Conservation (phyloP, 2,797 vertebrate genomes). For the Clarias laeviceps region DNA sequence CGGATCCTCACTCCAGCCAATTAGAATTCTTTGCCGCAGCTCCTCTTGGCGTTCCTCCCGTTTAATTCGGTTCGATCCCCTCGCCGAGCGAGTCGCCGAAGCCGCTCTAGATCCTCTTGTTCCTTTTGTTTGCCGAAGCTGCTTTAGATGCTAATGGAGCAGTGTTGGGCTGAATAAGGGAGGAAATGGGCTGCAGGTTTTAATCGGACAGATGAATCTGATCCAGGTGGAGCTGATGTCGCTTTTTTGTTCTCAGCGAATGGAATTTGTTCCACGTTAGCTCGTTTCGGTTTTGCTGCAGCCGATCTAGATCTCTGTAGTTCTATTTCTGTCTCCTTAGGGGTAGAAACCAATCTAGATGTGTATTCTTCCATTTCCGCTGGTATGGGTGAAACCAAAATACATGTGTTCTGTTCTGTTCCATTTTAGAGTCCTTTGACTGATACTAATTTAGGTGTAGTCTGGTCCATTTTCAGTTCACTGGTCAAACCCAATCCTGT, state of each 20-base stretch:
- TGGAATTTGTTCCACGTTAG: neutral
- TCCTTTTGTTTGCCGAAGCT: neutral
- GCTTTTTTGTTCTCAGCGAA: neutral
- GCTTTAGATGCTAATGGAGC: neutral
- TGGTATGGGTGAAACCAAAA: too few species aligned
- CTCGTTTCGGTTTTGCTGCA: too few species aligned
- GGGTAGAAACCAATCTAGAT: too few species aligned
- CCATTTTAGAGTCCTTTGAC: too few species aligned
- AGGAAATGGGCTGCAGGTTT: neutral
- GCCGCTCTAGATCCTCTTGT: neutral
- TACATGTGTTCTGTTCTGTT: too few species aligned
- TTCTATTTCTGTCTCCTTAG: too few species aligned
- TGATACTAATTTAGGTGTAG: too few species aligned
- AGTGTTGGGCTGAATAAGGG: neutral
- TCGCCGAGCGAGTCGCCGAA: neutral
- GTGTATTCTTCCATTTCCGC: too few species aligned
- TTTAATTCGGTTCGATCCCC: neutral
- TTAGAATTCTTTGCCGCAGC: neutral
- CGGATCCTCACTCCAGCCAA: conserved; percentile 11
- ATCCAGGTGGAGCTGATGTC: neutral
- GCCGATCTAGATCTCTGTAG: too few species aligned
- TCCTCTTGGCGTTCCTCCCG: neutral
- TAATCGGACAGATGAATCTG: neutral
- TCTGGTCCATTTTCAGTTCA: too few species aligned
- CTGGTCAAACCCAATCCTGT: too few species aligned